Percentiles rank a stretch among this genome's conserved stretches.
These are phyloP conservation scores for Steromphala cineraria DNA, from an alignment of 2,888 invertebrate species.

Conservation along the genomic window DNA sequence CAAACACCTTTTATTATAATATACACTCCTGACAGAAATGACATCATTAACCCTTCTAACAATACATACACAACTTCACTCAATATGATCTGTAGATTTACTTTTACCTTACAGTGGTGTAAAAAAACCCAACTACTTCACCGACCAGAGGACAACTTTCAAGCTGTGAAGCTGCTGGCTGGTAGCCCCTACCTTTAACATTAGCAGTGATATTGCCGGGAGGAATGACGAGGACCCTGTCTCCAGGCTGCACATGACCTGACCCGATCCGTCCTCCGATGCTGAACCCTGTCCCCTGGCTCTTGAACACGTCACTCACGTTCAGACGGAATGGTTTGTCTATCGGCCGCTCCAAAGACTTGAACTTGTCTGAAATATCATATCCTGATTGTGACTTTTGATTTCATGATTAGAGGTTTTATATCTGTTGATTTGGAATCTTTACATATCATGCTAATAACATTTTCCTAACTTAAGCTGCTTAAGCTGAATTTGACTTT, in stretches of 20 bases:
- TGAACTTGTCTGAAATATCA: slow-evolving; percentile 66
- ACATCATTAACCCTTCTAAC: too few species aligned
- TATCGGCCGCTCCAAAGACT: slow-evolving; percentile 88
- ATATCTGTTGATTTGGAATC: too few species aligned
- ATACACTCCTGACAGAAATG: too few species aligned
- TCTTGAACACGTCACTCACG: slow-evolving; percentile 96
- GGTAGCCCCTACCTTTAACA: slow-evolving; percentile 81
- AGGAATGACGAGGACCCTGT: slow-evolving; percentile 91
- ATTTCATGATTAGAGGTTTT: too few species aligned
- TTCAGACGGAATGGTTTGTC: slow-evolving; percentile 90
- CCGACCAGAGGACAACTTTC: neutral
- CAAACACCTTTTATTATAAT: too few species aligned
- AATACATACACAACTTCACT: neutral
- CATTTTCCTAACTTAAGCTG: too few species aligned
- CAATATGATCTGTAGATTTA: neutral
- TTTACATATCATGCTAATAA: too few species aligned
- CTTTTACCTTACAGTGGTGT: neutral
- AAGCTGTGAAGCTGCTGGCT: neutral
- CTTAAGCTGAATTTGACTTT: too few species aligned
- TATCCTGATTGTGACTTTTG: too few species aligned
- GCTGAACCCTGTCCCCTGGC: slow-evolving; percentile 89
- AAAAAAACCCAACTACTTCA: neutral
- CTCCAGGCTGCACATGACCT: slow-evolving; percentile 89
- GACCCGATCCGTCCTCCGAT: slow-evolving; percentile 94
- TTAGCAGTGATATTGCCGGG: slow-evolving; percentile 89